Evolutionary conservation across 2,797 vertebrate genomes (phyloP).

Genomic region (Melanotaenia trifasciata): DNA sequence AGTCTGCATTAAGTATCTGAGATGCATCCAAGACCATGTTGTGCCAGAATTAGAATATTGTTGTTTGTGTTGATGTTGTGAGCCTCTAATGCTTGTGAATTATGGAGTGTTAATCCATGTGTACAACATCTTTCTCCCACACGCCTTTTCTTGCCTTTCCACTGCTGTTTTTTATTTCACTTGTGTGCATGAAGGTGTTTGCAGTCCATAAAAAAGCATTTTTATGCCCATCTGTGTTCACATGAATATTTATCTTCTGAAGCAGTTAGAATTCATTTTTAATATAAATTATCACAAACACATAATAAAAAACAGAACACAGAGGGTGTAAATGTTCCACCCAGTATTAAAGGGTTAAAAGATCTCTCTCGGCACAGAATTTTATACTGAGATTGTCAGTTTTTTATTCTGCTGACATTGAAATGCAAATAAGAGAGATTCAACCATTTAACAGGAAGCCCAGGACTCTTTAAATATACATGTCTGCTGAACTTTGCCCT

Average conservation of each 20-base stretch:
- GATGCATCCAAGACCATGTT: constrained; percentile 39
- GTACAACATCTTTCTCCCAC: constrained; percentile 46
- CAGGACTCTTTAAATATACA: constrained; percentile 60
- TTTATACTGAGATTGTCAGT: constrained; percentile 26
- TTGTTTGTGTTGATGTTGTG: constrained; percentile 61
- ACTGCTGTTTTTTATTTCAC: neutral
- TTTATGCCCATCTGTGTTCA: no score
- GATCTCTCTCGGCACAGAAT: constrained; percentile 31
- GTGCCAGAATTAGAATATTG: constrained; percentile 46
- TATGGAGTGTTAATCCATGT: constrained; percentile 67
- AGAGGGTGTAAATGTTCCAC: neutral
- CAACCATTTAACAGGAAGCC: constrained; percentile 60
- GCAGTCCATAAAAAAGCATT: neutral
- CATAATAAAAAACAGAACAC: neutral
- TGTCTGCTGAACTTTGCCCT: constrained; percentile 49
- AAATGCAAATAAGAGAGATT: constrained; percentile 40
- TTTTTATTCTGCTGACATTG: constrained; percentile 45
- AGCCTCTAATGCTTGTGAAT: constrained; percentile 55
- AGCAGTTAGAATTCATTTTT: neutral
- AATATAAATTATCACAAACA: neutral
- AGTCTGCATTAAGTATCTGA: constrained; percentile 44
- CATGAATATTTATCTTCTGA: neutral
- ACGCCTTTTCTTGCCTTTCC: constrained; percentile 12
- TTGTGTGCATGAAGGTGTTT: constrained; percentile 20
- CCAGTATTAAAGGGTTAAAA: constrained; percentile 1